A percentile compares a stretch with the other conserved stretches of the same genome.
Evolutionary conservation across 2,888 invertebrate species (phyloP).

Genomic region (Mystacides longicornis): DNA sequence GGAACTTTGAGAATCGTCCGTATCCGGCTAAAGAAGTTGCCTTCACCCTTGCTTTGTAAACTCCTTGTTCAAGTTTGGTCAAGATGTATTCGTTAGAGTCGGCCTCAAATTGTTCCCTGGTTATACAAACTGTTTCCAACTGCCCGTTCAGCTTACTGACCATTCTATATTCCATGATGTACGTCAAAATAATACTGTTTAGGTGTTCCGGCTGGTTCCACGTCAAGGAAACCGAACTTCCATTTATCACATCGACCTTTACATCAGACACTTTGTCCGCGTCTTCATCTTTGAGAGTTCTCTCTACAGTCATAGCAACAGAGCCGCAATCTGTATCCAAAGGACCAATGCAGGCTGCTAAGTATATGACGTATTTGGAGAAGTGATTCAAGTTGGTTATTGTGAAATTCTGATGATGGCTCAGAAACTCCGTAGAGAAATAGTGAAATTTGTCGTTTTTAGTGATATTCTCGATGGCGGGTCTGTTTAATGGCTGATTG

Average conservation of each 20-base stretch:
- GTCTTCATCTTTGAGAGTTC: constrained; percentile 38
- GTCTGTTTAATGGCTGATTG: constrained; percentile 10
- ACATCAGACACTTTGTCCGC: constrained; percentile 39
- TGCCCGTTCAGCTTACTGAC: constrained; percentile 34
- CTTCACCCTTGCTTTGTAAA: constrained; percentile 50
- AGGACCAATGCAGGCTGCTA: constrained; percentile 50
- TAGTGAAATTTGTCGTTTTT: constrained; percentile 13
- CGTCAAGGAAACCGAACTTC: constrained; percentile 29
- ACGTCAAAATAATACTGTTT: constrained; percentile 59
- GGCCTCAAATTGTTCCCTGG: constrained; percentile 31
- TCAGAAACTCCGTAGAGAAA: constrained; percentile 17
- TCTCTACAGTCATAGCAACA: constrained; percentile 37
- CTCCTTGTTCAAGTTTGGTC: constrained; percentile 44
- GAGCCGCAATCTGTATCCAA: constrained; percentile 43
- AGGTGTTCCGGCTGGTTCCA: constrained; percentile 58
- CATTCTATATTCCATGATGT: constrained; percentile 49
- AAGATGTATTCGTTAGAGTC: constrained; percentile 30
- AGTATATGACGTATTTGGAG: constrained; percentile 50
- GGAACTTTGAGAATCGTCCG: constrained; percentile 34
- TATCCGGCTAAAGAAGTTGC: constrained; percentile 54
- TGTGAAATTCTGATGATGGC: constrained; percentile 15
- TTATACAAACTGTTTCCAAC: constrained; percentile 43
- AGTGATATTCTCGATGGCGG: constrained; percentile 17
- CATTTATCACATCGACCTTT: constrained; percentile 29
- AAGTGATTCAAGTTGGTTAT: constrained; percentile 47